A percentile compares a stretch with the other conserved stretches of the same genome.
phyloP scores from a whole-genome alignment of 2,888 invertebrate genomes.

The Sesamia inferens region DNA sequence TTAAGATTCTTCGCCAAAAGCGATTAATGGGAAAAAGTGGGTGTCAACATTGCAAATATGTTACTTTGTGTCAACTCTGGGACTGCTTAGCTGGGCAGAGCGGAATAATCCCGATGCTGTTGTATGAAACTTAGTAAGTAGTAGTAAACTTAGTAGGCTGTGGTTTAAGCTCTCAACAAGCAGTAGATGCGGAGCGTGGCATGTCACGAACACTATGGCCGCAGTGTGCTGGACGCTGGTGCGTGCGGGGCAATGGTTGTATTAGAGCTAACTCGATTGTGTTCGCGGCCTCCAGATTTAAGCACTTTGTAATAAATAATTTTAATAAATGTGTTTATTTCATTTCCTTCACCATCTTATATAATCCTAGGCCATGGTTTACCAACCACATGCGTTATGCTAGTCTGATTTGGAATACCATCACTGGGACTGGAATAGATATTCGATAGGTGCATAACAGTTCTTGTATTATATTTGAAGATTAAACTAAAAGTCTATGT shows the following conservation, averaged over 20 bases:
- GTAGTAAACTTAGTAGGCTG: background rate
- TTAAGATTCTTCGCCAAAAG: background rate
- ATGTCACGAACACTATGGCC: background rate
- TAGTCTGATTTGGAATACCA: too few relatives aligned
- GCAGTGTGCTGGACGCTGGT: background rate
- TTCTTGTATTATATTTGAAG: too few relatives aligned
- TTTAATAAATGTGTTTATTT: slow-evolving; percentile 69
- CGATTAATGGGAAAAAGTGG: too few relatives aligned
- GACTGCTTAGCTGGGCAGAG: background rate
- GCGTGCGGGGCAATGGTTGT: slow-evolving; percentile 15
- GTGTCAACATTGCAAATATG: background rate
- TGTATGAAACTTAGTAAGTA: background rate
- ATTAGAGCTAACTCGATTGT: slow-evolving; percentile 36
- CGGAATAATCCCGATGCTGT: background rate
- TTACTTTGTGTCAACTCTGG: background rate
- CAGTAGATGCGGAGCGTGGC: background rate
- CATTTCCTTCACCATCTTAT: slow-evolving; percentile 22
- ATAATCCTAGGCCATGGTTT: background rate
- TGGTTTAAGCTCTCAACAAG: background rate
- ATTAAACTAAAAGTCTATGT: too few relatives aligned
- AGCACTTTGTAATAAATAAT: slow-evolving; percentile 82
- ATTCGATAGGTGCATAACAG: too few relatives aligned
- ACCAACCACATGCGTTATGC: background rate
- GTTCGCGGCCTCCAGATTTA: slow-evolving; percentile 50
- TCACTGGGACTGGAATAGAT: too few relatives aligned